Percentiles rank a stretch among this genome's conserved stretches.
These are phyloP conservation scores for Drosophila ohnishii DNA, from an alignment of 1,140 invertebrate genomes.

Conservation along the genomic window DNA sequence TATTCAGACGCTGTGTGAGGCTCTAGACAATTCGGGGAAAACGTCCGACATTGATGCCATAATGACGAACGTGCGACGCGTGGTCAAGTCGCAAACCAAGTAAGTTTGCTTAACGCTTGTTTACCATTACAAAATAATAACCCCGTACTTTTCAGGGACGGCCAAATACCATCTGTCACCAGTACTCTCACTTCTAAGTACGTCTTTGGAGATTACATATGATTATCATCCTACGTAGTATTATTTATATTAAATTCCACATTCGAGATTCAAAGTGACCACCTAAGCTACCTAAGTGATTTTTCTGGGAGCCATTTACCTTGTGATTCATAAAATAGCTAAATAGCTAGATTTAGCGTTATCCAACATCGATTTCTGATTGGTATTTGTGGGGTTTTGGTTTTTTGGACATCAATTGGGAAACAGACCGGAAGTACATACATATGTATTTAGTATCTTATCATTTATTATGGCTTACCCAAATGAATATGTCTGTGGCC, in stretches of 20 bases:
- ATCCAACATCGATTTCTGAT: constrained; percentile 7
- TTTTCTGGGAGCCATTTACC: neutral
- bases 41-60: constrained; percentile 56
- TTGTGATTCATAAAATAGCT: constrained; percentile 12
- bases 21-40: constrained; percentile 44
- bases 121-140: neutral
- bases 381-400: neutral
- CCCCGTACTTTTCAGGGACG: constrained; percentile 38
- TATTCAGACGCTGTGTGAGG: constrained; percentile 70
- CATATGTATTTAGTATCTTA: constrained; percentile 9
- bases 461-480: constrained; percentile 4
- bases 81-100: constrained; percentile 60
- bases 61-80: constrained; percentile 49
- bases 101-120: constrained; percentile 20
- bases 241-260: constrained; percentile 1
- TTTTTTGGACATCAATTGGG: neutral
- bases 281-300: neutral
- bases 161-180: constrained; percentile 75
- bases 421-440: constrained; percentile 2
- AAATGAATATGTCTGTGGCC: neutral
- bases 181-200: constrained; percentile 73
- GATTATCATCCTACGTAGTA: constrained; percentile 11
- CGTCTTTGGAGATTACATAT: constrained; percentile 71
- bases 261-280: neutral
- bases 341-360: neutral